Conservation (phyloP, 2,797 vertebrate genomes). For the Sciaenops ocellatus region DNA sequence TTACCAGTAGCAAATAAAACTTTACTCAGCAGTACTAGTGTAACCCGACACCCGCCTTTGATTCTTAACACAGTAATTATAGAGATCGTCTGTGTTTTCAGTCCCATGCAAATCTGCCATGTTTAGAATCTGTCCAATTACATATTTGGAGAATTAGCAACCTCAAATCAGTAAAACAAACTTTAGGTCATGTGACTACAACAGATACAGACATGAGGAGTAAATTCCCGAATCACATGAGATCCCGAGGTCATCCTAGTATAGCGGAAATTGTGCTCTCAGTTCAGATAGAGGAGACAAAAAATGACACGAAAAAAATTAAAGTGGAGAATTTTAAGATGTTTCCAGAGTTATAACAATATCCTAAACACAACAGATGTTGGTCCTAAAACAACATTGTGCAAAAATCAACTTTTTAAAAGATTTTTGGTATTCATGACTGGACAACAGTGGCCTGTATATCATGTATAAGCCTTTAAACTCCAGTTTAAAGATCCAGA, state of each 20-base stretch:
- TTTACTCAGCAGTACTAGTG: neutral
- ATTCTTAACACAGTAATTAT: conserved; percentile 9
- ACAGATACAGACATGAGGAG: neutral
- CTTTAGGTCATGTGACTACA: neutral
- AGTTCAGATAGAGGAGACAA: neutral
- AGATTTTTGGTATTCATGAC: neutral
- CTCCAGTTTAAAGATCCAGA: neutral
- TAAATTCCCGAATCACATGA: neutral
- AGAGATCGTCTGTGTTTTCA: conserved; percentile 5
- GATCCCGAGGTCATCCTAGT: neutral
- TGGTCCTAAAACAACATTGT: neutral
- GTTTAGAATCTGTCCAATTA: neutral
- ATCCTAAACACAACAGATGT: neutral
- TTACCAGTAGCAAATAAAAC: conserved; percentile 4
- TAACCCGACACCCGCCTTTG: conserved; percentile 5
- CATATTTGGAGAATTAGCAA: neutral
- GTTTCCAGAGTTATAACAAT: neutral
- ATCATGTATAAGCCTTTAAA: neutral
- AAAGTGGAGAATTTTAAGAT: neutral
- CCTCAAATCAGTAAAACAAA: conserved; percentile 16
- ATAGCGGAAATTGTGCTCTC: neutral
- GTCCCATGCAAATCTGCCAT: neutral
- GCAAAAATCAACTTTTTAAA: neutral
- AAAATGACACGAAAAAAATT: neutral
- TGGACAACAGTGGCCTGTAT: neutral